Evolutionary conservation across 2,113 vertebrate species (phyloP), one percentile per base, ranked within the genome.

Genomic region (Silurus asotus): DNA sequence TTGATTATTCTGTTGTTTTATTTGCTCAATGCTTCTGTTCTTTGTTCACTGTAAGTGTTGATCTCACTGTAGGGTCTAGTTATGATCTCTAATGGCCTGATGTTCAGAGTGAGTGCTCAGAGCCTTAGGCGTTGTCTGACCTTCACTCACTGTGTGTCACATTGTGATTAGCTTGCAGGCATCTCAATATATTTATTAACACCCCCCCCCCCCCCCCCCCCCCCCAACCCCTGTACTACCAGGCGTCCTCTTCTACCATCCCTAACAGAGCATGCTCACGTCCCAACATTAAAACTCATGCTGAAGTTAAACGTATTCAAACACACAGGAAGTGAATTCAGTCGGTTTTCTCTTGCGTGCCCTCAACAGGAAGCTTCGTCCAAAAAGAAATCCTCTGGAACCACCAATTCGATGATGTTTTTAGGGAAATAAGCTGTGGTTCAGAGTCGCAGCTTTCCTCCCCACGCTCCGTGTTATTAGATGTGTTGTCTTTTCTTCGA

Each of bases 361-460:
- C 75, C 17, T 5, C 8, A 17, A 37, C 37, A 74, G 14, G 56
- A 55, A 83, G 51, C 56, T 67, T 9, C 19, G 15, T 45, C n/a
- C 74, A 83, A 80, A 78, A 59, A 45, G 3, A 14, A 10, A 10
- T 4, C 1, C 17, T 56, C 55, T n/a, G 15, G 56, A 61, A n/a
- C 74, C 87, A 86, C 5, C 19, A 8, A 69, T 25, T 23, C 6
- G 15, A 51, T 75, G 49, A 74, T 45, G 65, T 65, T 81, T 37
- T 80, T 45, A 0, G 65, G 48, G 81, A 48, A 84, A 65, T 81
- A 81, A 86, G 80, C 49, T 72, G 74, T 72, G 86, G 64, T 83
- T 80, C 81, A 72, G 59, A 65, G 72, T 10, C 20, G 58, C 25
- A 59, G 76, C 77, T 82, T 65, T 28, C 28, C 20, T 2, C 76